These are phyloP conservation scores for Phyllotreta striolata DNA, from an alignment of 2,888 invertebrate species.

Conservation along the genomic window DNA sequence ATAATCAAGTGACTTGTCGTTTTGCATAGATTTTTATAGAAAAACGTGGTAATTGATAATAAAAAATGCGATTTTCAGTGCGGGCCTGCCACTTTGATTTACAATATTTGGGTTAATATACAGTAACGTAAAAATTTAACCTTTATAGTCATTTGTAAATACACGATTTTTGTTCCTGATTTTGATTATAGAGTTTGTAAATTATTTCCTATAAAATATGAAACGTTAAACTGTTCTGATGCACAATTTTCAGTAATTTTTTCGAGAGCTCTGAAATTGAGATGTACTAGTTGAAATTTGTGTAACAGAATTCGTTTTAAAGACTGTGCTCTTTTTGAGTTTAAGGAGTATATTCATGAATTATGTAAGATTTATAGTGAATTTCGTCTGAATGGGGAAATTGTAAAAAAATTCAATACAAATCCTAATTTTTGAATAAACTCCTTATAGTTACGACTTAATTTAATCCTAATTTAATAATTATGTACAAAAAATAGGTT, in stretches of 20 bases:
- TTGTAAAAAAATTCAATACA: slow-evolving; percentile 7
- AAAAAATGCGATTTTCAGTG: slow-evolving; percentile 10
- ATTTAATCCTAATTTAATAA: slow-evolving; percentile 30
- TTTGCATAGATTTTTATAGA: too few species aligned
- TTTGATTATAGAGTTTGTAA: slow-evolving; percentile 36
- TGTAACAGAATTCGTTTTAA: slow-evolving; percentile 32
- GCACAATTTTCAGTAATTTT: slow-evolving; percentile 37
- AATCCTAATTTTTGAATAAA: slow-evolving; percentile 24
- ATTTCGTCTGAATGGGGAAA: slow-evolving; percentile 4
- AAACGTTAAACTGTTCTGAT: slow-evolving; percentile 25
- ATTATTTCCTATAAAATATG: slow-evolving; percentile 29
- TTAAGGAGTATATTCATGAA: slow-evolving; percentile 14
- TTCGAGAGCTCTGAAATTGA: slow-evolving; percentile 10
- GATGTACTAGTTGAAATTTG: slow-evolving; percentile 36
- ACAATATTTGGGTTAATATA: slow-evolving; percentile 15
- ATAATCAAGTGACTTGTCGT: too few species aligned
- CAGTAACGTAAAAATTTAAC: slow-evolving; percentile 27
- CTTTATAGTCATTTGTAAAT: slow-evolving; percentile 45
- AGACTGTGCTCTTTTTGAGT: slow-evolving; percentile 31
- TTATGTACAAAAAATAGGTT: slow-evolving; percentile 27
- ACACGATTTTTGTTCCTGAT: slow-evolving; percentile 39
- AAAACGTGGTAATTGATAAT: too few species aligned
- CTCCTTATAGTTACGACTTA: slow-evolving; percentile 32
- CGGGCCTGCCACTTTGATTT: slow-evolving; percentile 12
- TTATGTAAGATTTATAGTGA: slow-evolving; percentile 9